A percentile compares a stretch with the other conserved stretches of the same genome.
phyloP scores from a whole-genome alignment of 2,888 invertebrate genomes.

The Euphydryas editha region DNA sequence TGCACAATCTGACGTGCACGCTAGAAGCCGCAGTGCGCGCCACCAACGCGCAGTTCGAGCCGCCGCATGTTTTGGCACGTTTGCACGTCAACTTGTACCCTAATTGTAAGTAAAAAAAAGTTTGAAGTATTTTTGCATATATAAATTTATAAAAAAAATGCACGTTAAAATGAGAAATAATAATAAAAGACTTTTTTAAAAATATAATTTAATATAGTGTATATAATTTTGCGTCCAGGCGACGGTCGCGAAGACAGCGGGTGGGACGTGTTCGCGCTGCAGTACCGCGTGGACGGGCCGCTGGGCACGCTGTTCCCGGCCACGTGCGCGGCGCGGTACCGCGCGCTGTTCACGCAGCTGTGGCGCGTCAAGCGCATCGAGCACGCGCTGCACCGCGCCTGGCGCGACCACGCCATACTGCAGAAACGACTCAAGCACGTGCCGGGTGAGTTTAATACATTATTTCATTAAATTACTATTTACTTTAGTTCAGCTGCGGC shows the following conservation, averaged over 20 bases:
- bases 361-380: conserved; percentile 97
- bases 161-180: too few species aligned
- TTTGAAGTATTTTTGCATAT: too few species aligned
- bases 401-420: conserved; percentile 91
- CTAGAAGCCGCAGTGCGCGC: conserved; percentile 93
- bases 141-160: too few species aligned
- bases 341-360: conserved; percentile 92
- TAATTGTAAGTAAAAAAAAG: conserved; percentile 65
- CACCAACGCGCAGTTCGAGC: conserved; percentile 97
- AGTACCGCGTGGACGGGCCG: conserved; percentile 94
- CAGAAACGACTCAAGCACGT: conserved; percentile 87
- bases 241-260: conserved; percentile 88
- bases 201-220: too few species aligned
- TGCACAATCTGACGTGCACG: conserved; percentile 93
- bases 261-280: conserved; percentile 95
- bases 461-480: too few species aligned
- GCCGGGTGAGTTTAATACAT: conserved; percentile 85
- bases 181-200: too few species aligned
- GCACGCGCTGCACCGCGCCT: conserved; percentile 90
- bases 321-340: conserved; percentile 88
- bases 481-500: too few species aligned
- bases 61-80: conserved; percentile 93
- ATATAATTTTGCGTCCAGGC: conserved; percentile 61
- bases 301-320: conserved; percentile 92
- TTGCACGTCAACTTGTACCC: conserved; percentile 91